Conservation (phyloP, 2,888 invertebrate species). For the Scaptomyza caliginosa region DNA sequence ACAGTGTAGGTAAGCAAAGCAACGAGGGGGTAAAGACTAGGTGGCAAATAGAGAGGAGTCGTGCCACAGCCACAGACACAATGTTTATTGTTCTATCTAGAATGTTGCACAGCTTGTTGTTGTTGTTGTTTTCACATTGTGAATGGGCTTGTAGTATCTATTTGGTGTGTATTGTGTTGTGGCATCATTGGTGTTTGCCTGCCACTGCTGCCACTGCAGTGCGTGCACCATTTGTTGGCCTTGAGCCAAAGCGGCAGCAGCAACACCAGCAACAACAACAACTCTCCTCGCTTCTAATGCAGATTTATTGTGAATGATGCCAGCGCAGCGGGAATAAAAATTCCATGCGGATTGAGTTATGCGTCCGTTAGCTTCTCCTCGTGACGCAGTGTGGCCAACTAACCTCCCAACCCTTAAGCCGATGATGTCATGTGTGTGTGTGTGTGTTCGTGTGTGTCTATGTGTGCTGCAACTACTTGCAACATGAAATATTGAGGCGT, state of each 20-base stretch:
- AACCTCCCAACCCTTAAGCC: neutral
- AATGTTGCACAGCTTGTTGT: slow-evolving; percentile 44
- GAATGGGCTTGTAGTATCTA: slow-evolving; percentile 8
- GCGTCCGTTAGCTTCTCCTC: slow-evolving; percentile 73
- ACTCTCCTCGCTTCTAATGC: slow-evolving; percentile 57
- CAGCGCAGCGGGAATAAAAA: slow-evolving; percentile 77
- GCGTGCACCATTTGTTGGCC: slow-evolving; percentile 71
- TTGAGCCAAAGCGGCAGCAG: slow-evolving; percentile 65
- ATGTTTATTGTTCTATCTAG: slow-evolving; percentile 48
- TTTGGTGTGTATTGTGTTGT: slow-evolving; percentile 1
- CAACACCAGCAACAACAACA: slow-evolving; percentile 3
- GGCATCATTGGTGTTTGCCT: slow-evolving; percentile 10
- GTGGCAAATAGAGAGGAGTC: neutral
- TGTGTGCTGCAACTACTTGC: neutral
- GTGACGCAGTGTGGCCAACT: slow-evolving; percentile 51
- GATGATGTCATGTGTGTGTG: slow-evolving; percentile 61
- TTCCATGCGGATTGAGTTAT: slow-evolving; percentile 78
- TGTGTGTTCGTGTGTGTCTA: no score
- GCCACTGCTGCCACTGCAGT: slow-evolving; percentile 56
- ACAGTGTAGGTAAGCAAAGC: neutral
- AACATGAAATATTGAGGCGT: slow-evolving; percentile 13
- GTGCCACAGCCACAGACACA: slow-evolving; percentile 31
- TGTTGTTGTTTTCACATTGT: slow-evolving; percentile 36
- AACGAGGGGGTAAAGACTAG: neutral
- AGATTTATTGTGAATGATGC: slow-evolving; percentile 75